Evolutionary conservation across 2,888 invertebrate species (phyloP), one percentile per base, ranked within the genome.

Genomic region (Microdon myrmicae): DNA sequence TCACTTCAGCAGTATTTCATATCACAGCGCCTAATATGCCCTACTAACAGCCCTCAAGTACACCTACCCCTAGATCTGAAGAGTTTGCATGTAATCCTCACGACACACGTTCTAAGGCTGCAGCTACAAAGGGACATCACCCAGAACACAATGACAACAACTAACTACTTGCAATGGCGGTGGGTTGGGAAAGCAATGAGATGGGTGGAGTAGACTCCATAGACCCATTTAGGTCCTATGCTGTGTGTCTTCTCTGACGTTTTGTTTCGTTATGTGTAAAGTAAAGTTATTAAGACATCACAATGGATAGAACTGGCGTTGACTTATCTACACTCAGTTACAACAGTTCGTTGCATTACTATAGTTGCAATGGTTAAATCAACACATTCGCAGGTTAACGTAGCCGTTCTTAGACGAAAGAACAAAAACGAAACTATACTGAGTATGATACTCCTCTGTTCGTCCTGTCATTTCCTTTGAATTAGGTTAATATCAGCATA

Each of bases 401-500:
- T 10, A 6, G 9, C 7, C 9, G 35, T 6, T 20, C 7, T 8
- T 2, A 2, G 9, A 3, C 8, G 34, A 10, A 10, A 20, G 22
- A 13, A 17, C 20, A 43, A 19, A 31, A 23, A 39, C 16, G 12
- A 7, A 7, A 17, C 12, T 17, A 17, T 2, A 12, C 3, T n/a
- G 3, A 6, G 20, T n/a, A 14, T 9, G 3, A 16, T 3, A 22
- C 16, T 7, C 13, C 17, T 13, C 19, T 8, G 25, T 37, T 22
- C 23, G 10, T 28, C 45, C 56, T 64, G 56, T 64, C 56, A 51
- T 61, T 45, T 39, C 12, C 49, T 23, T 39, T 44, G 45, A 64
- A 56, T 64, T 56, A 51, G 61, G 56, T 64, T 64, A 64, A 64
- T 56, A 64, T 56, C 56, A 56, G 56, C 61, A 51, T 64, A 56